Evolutionary conservation across 37 sponge, comb jelly and placozoan species (phyloP).

Genomic region (Haliclona indistincta): DNA sequence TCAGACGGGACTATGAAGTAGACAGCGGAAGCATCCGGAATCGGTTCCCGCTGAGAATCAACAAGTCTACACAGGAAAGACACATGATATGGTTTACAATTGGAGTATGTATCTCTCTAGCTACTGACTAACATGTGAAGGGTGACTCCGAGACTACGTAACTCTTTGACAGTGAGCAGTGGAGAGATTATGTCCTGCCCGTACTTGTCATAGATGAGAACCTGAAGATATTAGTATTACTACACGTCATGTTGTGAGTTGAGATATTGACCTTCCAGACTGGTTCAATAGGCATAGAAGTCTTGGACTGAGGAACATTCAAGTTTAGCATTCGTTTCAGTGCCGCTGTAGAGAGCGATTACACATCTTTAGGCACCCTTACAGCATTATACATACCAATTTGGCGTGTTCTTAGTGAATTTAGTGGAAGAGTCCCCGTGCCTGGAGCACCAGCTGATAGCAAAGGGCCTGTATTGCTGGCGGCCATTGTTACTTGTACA

Average conservation of each 20-base stretch:
- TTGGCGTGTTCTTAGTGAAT: slow-evolving; percentile 59
- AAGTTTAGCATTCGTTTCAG: slow-evolving; percentile 77
- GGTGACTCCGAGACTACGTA: slow-evolving; percentile 89
- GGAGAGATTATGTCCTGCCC: slow-evolving; percentile 99
- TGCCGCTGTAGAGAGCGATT: slow-evolving; percentile 42
- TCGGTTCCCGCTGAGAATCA: slow-evolving; percentile 76
- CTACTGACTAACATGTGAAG: slow-evolving; percentile 77
- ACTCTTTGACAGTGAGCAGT: slow-evolving; percentile 88
- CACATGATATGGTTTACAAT: neutral
- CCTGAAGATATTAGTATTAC: slow-evolving; percentile 31
- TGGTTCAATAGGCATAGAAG: slow-evolving; percentile 47
- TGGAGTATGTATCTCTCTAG: neutral
- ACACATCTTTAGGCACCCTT: neutral
- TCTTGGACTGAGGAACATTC: slow-evolving; percentile 41
- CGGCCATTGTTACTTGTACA: too few relatives aligned
- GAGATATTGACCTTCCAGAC: slow-evolving; percentile 68
- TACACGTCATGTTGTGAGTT: neutral
- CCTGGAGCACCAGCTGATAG: neutral
- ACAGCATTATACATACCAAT: slow-evolving; percentile 30
- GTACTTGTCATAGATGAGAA: slow-evolving; percentile 90
- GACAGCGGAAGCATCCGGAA: slow-evolving; percentile 90
- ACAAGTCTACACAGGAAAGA: neutral
- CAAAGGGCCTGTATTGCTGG: too few relatives aligned
- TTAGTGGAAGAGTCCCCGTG: slow-evolving; percentile 2
- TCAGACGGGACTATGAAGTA: slow-evolving; percentile 88